Base-by-base conservation (phyloP, 1,140 invertebrate genomes). In the Gryllus bimaculatus region DNA sequence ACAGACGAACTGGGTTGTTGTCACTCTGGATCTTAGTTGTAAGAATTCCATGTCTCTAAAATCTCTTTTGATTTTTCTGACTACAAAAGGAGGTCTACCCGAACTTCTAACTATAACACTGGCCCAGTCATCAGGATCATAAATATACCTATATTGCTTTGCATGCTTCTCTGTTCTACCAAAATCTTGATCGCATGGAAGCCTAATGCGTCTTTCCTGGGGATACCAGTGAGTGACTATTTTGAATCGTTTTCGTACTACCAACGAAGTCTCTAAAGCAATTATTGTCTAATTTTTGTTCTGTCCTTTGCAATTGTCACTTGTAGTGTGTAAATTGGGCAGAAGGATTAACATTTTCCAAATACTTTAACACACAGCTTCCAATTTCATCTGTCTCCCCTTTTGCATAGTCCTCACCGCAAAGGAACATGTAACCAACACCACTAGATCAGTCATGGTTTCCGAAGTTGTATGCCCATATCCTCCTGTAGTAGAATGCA, bases 311-410 rank as follows among this genome's bases (percentile, higher is more conserved):
- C 66, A 73, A 73, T n/a, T 15, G n/a, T 73, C 66, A 73, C 66
- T 73, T 73, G 6, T 73, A 1, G 6, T 73, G 66, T 73, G 66
- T 3, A 1, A 73, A 39, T 39, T 39, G 26, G 26, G 26, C 26
- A 39, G 26, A 39, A 39, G 26, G 26, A 39, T 39, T 39, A 39
- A 39, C 26, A 2, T 2, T 39, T 39, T 39, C 26, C 26, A 39
- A 15, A 1, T 73, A 73, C n/a, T 73, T 73, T n/a, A 73, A 13
- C 1, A 73, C 1, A 6, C 66, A 73, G 13, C 1, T 73, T 6
- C 66, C n/a, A 73, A 73, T 73, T 73, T 73, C 66, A 73, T 73
- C 66, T 73, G 6, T n/a, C n/a, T n/a, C 66, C n/a, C n/a, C n/a
- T n/a, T n/a, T n/a, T n/a, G n/a, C n/a, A n/a, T n/a, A n/a, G n/a